Evolutionary conservation across 2,113 vertebrate genomes (phyloP).

Genomic region (Nothocercus julius): DNA sequence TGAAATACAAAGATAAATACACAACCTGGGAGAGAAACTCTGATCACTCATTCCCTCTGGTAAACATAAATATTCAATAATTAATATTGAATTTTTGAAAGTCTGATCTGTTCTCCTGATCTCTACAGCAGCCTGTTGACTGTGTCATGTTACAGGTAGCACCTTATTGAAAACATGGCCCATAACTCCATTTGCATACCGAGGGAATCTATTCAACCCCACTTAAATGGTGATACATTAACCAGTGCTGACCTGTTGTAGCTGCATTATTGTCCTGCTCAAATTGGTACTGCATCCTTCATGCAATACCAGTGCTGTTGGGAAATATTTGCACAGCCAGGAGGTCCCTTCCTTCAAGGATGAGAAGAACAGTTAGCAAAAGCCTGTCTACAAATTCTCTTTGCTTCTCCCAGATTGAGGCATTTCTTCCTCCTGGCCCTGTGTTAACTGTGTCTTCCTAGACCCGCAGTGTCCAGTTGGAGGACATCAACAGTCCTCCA

Average conservation of each 20-base stretch:
- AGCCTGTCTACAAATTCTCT: background rate
- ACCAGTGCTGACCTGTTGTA: background rate
- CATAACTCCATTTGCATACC: background rate
- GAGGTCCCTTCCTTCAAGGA: background rate
- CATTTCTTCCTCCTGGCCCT: background rate
- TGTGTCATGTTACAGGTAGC: slow-evolving; percentile 29
- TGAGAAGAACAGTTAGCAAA: fast-evolving
- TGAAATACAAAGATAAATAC: slow-evolving; percentile 53
- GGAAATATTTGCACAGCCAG: background rate
- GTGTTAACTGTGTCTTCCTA: background rate
- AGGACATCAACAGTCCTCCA: background rate
- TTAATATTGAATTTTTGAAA: slow-evolving; percentile 60
- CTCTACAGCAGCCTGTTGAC: slow-evolving; percentile 43
- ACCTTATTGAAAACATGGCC: background rate
- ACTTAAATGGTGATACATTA: background rate
- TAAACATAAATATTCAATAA: slow-evolving; percentile 71
- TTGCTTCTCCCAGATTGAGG: background rate
- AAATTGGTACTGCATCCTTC: background rate
- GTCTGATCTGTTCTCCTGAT: slow-evolving; percentile 56
- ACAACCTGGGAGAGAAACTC: slow-evolving; percentile 28
- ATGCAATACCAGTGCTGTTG: background rate
- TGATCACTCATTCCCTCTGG: slow-evolving; percentile 38
- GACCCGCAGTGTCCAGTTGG: background rate
- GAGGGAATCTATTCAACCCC: background rate
- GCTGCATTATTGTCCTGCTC: background rate